Evolutionary conservation across 2,113 vertebrate genomes (phyloP).

Genomic region (Corythornis cristatus): DNA sequence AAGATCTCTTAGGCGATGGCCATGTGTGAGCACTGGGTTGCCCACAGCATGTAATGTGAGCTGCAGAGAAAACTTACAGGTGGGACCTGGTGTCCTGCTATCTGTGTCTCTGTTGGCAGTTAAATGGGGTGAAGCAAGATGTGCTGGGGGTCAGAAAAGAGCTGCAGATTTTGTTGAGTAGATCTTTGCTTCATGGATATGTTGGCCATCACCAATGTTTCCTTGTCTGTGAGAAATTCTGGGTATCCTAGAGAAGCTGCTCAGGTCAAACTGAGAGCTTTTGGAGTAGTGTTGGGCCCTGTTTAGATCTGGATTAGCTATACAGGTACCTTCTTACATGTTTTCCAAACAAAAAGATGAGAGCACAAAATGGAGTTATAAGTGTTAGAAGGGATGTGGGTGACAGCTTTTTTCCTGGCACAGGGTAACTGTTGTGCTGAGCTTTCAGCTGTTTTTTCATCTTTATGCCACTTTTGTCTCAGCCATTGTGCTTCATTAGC

Average conservation of each 20-base stretch:
- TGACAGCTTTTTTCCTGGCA: not conserved
- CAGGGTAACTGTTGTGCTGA: not conserved
- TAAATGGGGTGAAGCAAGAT: not conserved
- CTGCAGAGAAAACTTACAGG: not conserved
- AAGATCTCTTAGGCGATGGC: not conserved
- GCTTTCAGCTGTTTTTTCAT: not conserved
- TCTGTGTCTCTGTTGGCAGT: rapidly evolving
- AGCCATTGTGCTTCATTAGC: not conserved
- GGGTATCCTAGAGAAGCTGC: not conserved
- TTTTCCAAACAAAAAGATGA: not conserved
- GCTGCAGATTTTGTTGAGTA: rapidly evolving
- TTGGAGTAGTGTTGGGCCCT: not conserved
- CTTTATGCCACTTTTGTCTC: not conserved
- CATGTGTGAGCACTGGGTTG: rapidly evolving
- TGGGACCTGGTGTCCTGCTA: not conserved
- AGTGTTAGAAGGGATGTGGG: not conserved
- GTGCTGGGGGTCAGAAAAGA: not conserved
- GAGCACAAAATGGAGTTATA: not conserved
- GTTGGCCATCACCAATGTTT: not conserved
- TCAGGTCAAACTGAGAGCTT: not conserved
- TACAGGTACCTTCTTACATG: rapidly evolving
- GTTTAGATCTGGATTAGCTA: not conserved
- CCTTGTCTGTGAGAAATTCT: not conserved
- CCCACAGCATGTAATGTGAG: rapidly evolving
- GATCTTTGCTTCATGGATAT: not conserved